Evolutionary conservation across 1,140 invertebrate species (phyloP).

Genomic region (Argopecten irradians): DNA sequence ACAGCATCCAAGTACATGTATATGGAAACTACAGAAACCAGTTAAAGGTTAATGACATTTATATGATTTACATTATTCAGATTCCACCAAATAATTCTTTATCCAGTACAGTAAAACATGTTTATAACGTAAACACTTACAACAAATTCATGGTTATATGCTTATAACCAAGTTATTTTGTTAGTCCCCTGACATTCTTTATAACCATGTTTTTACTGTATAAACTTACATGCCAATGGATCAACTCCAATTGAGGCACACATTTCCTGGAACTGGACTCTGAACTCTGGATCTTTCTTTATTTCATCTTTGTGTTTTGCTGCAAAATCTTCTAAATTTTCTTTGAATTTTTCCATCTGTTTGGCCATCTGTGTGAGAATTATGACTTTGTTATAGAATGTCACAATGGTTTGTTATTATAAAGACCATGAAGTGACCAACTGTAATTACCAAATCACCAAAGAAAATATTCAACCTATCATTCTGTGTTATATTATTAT

Average conservation of each 20-base stretch:
- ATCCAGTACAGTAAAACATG: too few relatives aligned
- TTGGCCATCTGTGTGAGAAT: constrained; percentile 87
- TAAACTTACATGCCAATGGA: constrained; percentile 92
- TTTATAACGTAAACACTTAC: too few relatives aligned
- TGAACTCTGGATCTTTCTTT: constrained; percentile 94
- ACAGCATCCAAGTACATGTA: too few relatives aligned
- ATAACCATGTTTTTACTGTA: too few relatives aligned
- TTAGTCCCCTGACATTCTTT: too few relatives aligned
- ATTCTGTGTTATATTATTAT: too few relatives aligned
- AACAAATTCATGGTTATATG: too few relatives aligned
- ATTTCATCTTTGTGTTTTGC: constrained; percentile 94
- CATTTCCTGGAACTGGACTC: constrained; percentile 99
- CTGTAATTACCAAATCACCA: neutral
- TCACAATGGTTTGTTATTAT: neutral
- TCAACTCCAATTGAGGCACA: constrained; percentile 99
- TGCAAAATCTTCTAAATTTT: constrained; percentile 97
- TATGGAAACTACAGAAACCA: too few relatives aligned
- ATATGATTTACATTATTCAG: too few relatives aligned
- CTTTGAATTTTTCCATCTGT: constrained; percentile 94
- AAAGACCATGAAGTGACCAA: neutral
- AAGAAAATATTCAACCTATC: neutral
- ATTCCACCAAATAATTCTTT: too few relatives aligned
- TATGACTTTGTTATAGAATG: neutral
- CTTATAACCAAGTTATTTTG: too few relatives aligned
- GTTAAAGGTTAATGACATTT: too few relatives aligned